Conservation (phyloP, 2,797 vertebrate genomes). For the Chloroceryle inda region DNA sequence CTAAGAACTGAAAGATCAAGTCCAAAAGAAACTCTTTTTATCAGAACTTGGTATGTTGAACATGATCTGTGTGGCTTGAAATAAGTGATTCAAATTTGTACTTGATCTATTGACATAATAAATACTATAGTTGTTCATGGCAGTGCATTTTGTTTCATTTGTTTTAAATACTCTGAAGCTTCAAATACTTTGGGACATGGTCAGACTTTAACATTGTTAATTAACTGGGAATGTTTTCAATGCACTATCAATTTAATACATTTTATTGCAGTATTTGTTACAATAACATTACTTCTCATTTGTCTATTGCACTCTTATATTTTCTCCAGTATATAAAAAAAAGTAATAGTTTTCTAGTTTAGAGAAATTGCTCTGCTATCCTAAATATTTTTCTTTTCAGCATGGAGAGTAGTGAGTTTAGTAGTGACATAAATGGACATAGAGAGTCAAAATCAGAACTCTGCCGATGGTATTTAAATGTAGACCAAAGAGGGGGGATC, state of each 20-base stretch:
- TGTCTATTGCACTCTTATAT: not conserved
- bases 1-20: not conserved
- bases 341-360: not conserved
- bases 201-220: not conserved
- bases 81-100: not conserved
- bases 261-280: not conserved
- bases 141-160: not conserved
- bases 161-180: not conserved
- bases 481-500: not conserved
- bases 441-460: not conserved
- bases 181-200: not conserved
- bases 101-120: not conserved
- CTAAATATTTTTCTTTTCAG: not conserved
- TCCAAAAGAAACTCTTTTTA: slow-evolving; percentile 8
- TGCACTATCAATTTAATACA: not conserved
- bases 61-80: not conserved
- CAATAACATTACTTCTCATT: not conserved
- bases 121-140: not conserved
- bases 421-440: not conserved
- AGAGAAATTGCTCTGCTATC: not conserved
- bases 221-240: not conserved
- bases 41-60: not conserved
- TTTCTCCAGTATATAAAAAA: not conserved
- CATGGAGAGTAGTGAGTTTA: not conserved
- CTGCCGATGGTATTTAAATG: not conserved